Percentiles rank a stretch among this genome's conserved stretches.
phyloP scores from a whole-genome alignment of 35 echinoderm and acorn worm species.

The Strongylocentrotus purpuratus region DNA sequence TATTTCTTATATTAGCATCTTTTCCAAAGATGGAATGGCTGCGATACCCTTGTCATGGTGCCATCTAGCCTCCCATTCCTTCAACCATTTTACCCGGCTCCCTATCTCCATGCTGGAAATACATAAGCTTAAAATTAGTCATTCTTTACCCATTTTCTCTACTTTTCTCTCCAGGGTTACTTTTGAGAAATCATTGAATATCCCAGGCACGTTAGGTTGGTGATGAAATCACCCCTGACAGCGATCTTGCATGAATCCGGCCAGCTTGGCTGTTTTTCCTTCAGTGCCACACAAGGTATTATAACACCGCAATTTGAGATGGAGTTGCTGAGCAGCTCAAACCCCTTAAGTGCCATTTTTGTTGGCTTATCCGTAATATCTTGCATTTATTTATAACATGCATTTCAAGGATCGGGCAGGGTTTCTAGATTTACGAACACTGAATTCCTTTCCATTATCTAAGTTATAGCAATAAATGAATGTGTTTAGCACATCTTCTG shows the following conservation, averaged over 20 bases:
- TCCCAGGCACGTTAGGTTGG: neutral
- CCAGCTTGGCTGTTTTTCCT: neutral
- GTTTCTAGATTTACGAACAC: neutral
- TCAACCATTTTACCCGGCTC: neutral
- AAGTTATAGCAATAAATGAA: neutral
- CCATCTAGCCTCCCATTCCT: neutral
- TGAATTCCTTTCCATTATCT: neutral
- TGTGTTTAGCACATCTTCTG: neutral
- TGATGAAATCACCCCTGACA: conserved; percentile 9
- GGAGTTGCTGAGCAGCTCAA: neutral
- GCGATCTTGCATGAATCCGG: neutral
- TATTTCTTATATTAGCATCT: too few relatives aligned
- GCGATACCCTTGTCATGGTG: neutral
- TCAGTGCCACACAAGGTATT: neutral
- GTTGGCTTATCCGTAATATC: neutral
- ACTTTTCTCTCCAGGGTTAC: neutral
- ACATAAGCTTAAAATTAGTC: neutral
- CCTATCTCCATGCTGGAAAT: neutral
- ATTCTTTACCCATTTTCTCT: neutral
- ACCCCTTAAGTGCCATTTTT: conserved; percentile 1
- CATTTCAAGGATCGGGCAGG: neutral
- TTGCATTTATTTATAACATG: neutral
- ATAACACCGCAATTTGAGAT: neutral
- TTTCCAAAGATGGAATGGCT: neutral
- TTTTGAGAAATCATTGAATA: conserved; percentile 13